phyloP scores from a whole-genome alignment of 2,113 vertebrate genomes.

The Odobenus rosmarus region DNA sequence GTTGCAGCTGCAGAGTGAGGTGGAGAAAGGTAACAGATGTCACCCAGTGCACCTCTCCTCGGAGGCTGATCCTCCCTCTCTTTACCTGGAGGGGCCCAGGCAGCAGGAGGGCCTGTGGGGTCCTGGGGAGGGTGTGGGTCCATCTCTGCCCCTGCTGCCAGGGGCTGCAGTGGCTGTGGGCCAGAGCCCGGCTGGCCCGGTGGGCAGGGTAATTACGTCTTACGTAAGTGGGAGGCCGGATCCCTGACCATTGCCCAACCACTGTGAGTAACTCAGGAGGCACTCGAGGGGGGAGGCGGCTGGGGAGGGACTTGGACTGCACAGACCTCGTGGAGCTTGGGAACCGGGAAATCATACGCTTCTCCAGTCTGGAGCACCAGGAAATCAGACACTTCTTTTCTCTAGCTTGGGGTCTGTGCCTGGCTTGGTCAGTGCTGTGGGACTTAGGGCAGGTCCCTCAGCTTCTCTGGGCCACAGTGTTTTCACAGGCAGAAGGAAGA shows the following conservation, averaged over 20 bases:
- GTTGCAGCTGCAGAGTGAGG: background rate
- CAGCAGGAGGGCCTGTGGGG: background rate
- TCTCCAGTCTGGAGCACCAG: background rate
- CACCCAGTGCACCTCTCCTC: background rate
- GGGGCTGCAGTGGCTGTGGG: background rate
- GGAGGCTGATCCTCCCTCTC: background rate
- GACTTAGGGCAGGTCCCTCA: background rate
- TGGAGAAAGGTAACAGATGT: background rate
- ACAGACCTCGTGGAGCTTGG: background rate
- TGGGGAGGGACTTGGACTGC: slow-evolving; percentile 28
- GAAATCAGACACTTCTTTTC: background rate
- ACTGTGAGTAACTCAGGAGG: slow-evolving; percentile 73
- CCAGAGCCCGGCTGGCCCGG: background rate
- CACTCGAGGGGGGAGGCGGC: slow-evolving; percentile 42
- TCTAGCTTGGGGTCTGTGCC: background rate
- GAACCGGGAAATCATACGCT: slow-evolving; percentile 45
- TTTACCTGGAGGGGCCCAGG: background rate
- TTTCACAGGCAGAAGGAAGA: background rate
- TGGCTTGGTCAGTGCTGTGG: background rate
- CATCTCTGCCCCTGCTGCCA: background rate
- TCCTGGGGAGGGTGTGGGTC: background rate
- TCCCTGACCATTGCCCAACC: slow-evolving; percentile 75
- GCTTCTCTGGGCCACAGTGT: background rate
- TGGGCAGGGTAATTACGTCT: slow-evolving; percentile 71
- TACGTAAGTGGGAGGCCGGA: slow-evolving; percentile 75